These are phyloP conservation scores for Drosophila prostipennis DNA, from an alignment of 2,888 invertebrate genomes.

Conservation along the genomic window DNA sequence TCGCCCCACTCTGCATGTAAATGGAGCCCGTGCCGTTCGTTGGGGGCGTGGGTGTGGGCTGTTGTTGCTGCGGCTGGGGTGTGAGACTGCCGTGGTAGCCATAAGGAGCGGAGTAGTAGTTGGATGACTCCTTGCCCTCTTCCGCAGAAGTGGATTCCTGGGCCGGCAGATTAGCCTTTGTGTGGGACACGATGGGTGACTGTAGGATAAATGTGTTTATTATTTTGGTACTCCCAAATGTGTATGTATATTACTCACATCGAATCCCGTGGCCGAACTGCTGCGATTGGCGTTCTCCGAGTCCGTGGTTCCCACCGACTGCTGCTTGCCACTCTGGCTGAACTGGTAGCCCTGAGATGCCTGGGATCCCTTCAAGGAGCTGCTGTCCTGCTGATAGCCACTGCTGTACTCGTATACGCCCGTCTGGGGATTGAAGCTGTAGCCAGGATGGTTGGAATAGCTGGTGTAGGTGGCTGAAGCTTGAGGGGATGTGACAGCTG, in stretches of 20 bases:
- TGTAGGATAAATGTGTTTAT: background rate
- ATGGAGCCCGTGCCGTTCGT: constrained; percentile 49
- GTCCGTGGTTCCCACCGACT: constrained; percentile 78
- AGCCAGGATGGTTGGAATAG: constrained; percentile 86
- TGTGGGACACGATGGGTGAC: constrained; percentile 81
- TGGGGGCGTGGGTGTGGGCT: constrained; percentile 23
- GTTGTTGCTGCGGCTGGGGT: constrained; percentile 20
- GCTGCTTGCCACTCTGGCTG: constrained; percentile 66
- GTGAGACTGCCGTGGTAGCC: constrained; percentile 78
- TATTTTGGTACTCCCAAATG: too few relatives aligned
- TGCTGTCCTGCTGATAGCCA: constrained; percentile 85
- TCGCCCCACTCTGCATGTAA: constrained; percentile 82
- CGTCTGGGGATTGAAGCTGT: constrained; percentile 86
- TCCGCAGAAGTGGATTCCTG: constrained; percentile 11
- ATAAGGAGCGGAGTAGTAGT: constrained; percentile 82
- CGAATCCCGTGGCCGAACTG: constrained; percentile 79
- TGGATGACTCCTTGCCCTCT: constrained; percentile 38
- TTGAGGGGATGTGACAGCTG: constrained; percentile 32
- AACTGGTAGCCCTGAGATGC: constrained; percentile 73
- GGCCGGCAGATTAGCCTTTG: constrained; percentile 58
- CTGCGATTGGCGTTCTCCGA: constrained; percentile 77
- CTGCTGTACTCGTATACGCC: constrained; percentile 87
- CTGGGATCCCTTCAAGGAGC: constrained; percentile 38
- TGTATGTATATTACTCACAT: constrained; percentile 64
- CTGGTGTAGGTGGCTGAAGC: constrained; percentile 41